phyloP scores from a whole-genome alignment of 2,797 vertebrate genomes.

The Caiman crocodilus region DNA sequence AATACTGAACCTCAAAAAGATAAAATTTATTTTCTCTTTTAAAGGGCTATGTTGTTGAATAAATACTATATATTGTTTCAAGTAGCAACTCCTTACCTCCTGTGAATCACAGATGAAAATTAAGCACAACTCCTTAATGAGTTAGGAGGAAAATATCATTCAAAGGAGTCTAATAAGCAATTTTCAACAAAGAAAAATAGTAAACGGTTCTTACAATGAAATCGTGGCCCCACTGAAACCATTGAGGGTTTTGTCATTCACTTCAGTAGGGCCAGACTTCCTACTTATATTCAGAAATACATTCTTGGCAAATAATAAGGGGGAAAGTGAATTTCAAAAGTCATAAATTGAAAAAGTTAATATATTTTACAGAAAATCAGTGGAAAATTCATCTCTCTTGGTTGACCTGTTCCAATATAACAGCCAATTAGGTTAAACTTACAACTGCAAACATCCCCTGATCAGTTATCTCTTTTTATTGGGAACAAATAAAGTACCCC shows the following conservation, averaged over 20 bases:
- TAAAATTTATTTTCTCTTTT: slow-evolving; percentile 22
- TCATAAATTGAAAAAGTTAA: background rate
- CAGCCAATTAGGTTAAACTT: background rate
- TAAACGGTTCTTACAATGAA: background rate
- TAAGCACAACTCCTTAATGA: background rate
- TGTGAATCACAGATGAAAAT: background rate
- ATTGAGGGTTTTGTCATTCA: background rate
- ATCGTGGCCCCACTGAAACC: background rate
- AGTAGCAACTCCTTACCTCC: background rate
- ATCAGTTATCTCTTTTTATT: background rate
- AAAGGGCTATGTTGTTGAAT: background rate
- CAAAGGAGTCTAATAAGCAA: background rate
- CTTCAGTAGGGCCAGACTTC: background rate
- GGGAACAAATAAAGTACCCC: background rate
- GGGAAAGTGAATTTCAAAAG: background rate
- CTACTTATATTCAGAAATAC: background rate
- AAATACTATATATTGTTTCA: background rate
- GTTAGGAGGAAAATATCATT: background rate
- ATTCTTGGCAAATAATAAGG: background rate
- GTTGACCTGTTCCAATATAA: background rate
- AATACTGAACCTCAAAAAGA: slow-evolving; percentile 14
- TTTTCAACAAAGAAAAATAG: background rate
- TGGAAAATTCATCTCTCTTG: background rate
- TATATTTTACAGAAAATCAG: background rate
- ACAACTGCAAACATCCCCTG: background rate